phyloP scores from a whole-genome alignment of 2,888 invertebrate species.

The Lochmaea crataegi region DNA sequence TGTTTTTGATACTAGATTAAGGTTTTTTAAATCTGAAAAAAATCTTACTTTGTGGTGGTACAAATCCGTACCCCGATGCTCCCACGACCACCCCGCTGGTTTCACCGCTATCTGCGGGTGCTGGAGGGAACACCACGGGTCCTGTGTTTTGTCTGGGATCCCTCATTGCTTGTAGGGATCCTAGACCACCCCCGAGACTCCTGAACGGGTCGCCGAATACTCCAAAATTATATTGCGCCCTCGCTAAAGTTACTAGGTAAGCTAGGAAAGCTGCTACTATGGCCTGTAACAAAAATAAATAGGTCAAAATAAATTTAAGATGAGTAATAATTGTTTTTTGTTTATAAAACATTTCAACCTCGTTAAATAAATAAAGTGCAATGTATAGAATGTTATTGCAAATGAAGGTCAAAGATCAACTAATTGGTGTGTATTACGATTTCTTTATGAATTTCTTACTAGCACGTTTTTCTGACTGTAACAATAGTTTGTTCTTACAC shows the following conservation, averaged over 20 bases:
- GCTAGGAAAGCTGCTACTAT: constrained; percentile 47
- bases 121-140: constrained; percentile 83
- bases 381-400: no score
- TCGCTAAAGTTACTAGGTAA: constrained; percentile 54
- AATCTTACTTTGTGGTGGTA: constrained; percentile 73
- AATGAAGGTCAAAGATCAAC: constrained; percentile 9
- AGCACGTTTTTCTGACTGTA: not conserved
- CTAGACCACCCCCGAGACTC: constrained; percentile 64
- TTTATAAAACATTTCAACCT: no score
- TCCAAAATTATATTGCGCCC: constrained; percentile 61
- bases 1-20: not conserved
- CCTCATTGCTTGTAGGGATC: constrained; percentile 66
- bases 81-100: constrained; percentile 86
- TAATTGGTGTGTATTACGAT: constrained; percentile 2
- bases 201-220: constrained; percentile 63
- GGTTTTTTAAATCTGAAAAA: not conserved
- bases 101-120: constrained; percentile 73
- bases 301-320: no score
- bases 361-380: no score
- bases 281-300: constrained; percentile 44
- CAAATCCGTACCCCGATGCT: constrained; percentile 87
- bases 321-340: not conserved
- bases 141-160: constrained; percentile 76
- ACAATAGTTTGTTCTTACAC: not conserved
- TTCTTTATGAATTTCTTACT: not conserved